phyloP scores from a whole-genome alignment of 2,113 vertebrate species.

The Carettochelys insculpta region DNA sequence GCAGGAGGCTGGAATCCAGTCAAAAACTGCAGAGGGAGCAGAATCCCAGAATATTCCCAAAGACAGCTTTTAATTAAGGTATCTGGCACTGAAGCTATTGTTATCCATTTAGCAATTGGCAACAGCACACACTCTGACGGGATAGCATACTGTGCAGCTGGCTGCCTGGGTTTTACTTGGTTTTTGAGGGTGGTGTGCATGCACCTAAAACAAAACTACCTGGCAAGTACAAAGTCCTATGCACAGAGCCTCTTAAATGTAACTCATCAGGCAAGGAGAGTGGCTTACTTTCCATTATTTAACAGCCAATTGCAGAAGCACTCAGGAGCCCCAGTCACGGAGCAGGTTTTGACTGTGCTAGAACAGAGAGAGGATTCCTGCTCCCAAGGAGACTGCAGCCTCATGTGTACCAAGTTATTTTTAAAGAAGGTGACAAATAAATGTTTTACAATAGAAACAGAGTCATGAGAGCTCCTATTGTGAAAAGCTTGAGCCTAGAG shows the following conservation, averaged over 20 bases:
- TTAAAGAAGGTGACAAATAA: background rate
- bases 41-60: conserved; percentile 44
- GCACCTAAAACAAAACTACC: conserved; percentile 41
- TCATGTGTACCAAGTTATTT: background rate
- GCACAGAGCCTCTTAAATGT: conserved; percentile 57
- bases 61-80: conserved; percentile 54
- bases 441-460: background rate
- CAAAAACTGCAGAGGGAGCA: conserved; percentile 59
- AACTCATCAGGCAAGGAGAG: conserved; percentile 12
- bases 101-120: conserved; percentile 55
- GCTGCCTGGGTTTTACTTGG: conserved; percentile 53
- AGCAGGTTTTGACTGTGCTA: background rate
- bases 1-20: conserved; percentile 30
- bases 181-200: conserved; percentile 59
- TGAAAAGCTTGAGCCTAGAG: background rate
- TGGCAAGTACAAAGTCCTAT: conserved; percentile 37
- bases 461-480: background rate
- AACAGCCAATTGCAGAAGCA: background rate
- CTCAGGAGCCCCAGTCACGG: background rate
- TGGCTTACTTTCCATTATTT: background rate
- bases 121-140: background rate
- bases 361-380: background rate
- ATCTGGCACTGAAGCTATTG: conserved; percentile 37
- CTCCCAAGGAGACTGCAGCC: background rate
- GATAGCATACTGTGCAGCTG: background rate